Percentiles rank a stretch among this genome's conserved stretches.
These are phyloP conservation scores for Micrasema longulum DNA, from an alignment of 1,140 invertebrate genomes.

Conservation along the genomic window DNA sequence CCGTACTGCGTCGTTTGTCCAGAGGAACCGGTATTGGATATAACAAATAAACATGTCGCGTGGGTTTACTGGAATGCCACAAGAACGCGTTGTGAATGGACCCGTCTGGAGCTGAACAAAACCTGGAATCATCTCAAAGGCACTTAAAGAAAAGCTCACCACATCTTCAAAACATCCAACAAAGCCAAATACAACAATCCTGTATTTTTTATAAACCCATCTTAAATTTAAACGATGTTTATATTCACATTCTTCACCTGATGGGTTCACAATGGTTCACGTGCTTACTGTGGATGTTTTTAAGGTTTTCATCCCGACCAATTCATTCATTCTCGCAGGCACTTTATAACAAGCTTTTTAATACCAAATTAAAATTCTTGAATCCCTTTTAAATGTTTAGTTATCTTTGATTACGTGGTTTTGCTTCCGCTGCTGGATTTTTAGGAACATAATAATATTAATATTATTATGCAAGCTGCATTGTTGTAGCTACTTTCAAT, in stretches of 20 bases:
- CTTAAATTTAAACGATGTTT: neutral
- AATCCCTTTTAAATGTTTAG: neutral
- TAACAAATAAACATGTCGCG: constrained; percentile 42
- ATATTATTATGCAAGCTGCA: neutral
- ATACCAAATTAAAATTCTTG: too few relatives aligned
- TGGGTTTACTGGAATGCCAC: constrained; percentile 39
- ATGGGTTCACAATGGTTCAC: constrained; percentile 36
- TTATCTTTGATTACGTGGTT: neutral
- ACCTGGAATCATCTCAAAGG: neutral
- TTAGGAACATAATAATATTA: neutral
- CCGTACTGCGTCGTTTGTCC: constrained; percentile 26
- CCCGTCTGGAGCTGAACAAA: neutral
- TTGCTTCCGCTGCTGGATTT: neutral
- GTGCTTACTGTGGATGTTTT: constrained; percentile 21
- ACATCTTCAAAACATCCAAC: neutral
- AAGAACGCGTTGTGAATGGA: constrained; percentile 37
- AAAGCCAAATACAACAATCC: neutral
- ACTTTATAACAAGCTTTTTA: neutral
- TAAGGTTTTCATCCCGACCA: neutral
- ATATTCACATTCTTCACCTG: neutral
- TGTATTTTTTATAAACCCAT: neutral
- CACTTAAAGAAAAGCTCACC: neutral
- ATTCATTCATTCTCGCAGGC: too few relatives aligned
- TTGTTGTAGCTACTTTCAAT: constrained; percentile 17
- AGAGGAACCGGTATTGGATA: constrained; percentile 38